phyloP scores from a whole-genome alignment of 2,888 invertebrate genomes.

The Aphodius granarius region DNA sequence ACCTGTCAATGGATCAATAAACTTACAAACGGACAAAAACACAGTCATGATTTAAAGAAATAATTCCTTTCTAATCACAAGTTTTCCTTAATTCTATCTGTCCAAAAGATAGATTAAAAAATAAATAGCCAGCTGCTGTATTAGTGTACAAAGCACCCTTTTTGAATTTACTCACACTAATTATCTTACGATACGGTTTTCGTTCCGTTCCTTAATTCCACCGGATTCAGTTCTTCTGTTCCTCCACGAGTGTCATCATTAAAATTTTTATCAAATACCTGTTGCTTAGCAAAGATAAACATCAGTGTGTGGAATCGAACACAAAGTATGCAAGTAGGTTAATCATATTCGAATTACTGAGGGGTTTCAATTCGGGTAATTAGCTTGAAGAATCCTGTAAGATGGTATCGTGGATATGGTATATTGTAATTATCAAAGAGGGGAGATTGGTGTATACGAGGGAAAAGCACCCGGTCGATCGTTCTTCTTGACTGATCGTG shows the following conservation, averaged over 20 bases:
- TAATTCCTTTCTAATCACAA: not conserved
- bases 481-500: not conserved
- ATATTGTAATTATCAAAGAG: not conserved
- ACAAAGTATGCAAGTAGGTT: not conserved
- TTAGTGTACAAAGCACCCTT: not conserved
- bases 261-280: not conserved
- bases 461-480: not conserved
- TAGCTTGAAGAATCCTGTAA: not conserved
- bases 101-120: no score
- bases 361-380: not conserved
- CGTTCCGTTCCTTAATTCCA: not conserved
- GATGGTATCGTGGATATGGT: not conserved
- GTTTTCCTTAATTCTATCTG: no score
- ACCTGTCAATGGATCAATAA: not conserved
- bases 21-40: not conserved
- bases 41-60: not conserved
- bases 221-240: not conserved
- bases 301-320: not conserved
- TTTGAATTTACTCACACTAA: not conserved
- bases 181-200: not conserved
- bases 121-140: no score
- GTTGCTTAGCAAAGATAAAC: not conserved
- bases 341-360: not conserved
- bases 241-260: not conserved
- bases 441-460: not conserved